Evolutionary conservation across 2,888 invertebrate species (phyloP), one percentile per base, ranked within the genome.

Genomic region (Caprella mutica): DNA sequence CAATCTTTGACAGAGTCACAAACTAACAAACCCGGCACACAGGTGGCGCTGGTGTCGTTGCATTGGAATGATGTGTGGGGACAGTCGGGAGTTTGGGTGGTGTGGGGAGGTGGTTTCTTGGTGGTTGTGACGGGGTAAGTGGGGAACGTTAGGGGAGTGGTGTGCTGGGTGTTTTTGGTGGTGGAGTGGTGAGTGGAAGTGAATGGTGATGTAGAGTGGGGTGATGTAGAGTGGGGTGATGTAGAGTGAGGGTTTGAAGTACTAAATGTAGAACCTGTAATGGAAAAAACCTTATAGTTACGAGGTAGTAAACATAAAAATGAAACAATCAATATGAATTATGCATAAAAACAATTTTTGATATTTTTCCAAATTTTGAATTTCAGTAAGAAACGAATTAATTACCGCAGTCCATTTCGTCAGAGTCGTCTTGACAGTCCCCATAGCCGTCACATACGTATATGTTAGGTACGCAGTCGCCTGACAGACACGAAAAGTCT

Each of bases 401-500:
- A 54, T 44, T 24, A 59, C 59, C 12, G 26, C 59, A 59, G 35
- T 42, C 19, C 3, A 5, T n/a, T 53, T 59, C 59, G 30, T 59
- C 59, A n/a, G 59, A 59, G n/a, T 50, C 59, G 38, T 59, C 59
- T 24, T 48, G 17, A 17, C 59, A 59, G 50, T 59, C 59, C 9
- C 12, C n/a, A 27, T 50, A 56, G 42, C 59, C 56, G 42, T 59
- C 59, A 53, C 59, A 59, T 52, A 46, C 40, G 56, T 50, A 59
- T 8, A 27, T 38, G 23, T 24, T 42, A 23, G 56, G 56, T 8
- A 59, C 27, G 40, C 59, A 59, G 46, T 53, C 56, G 17, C 52
- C 56, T 17, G 48, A 27, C 9, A 26, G 21, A 21, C 59, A 59
- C 33, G n/a, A 14, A 12, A 24, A 17, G 17, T 56, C 52, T 5